phyloP scores from a whole-genome alignment of 1,140 invertebrate genomes.

The Lepidurus packardi region DNA sequence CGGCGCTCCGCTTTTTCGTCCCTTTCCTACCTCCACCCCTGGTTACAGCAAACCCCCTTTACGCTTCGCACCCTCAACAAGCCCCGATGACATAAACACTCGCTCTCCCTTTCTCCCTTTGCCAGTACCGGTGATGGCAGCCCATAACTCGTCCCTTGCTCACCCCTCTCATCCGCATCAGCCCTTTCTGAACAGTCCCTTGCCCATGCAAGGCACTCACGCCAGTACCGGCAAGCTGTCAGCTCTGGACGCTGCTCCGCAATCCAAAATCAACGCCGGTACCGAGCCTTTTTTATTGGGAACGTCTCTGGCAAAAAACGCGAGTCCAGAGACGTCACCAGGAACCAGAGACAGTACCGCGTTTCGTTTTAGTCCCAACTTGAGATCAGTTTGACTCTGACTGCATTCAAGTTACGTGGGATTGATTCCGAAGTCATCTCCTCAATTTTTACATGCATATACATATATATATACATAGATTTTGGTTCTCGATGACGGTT shows the following conservation, averaged over 20 bases:
- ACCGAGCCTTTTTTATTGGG: constrained; percentile 17
- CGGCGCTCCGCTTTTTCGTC: neutral
- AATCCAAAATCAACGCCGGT: neutral
- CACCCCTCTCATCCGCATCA: constrained; percentile 15
- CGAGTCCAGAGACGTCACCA: constrained; percentile 32
- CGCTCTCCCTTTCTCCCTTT: neutral
- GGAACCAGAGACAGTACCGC: constrained; percentile 4
- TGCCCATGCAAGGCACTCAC: constrained; percentile 25
- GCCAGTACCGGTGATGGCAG: neutral
- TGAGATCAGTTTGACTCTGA: constrained; percentile 33
- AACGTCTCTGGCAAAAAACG: constrained; percentile 30
- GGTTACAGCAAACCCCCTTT: constrained; percentile 1
- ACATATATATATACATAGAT: constrained; percentile 8
- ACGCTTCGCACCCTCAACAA: neutral
- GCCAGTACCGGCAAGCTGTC: constrained; percentile 21
- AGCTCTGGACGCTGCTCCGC: constrained; percentile 23
- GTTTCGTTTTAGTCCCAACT: constrained; percentile 33
- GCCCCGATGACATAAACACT: neutral
- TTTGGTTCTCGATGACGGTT: neutral
- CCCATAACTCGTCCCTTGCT: neutral
- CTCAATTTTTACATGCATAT: neutral
- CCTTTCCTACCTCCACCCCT: constrained; percentile 1
- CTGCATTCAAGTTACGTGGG: neutral
- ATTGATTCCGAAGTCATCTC: neutral
- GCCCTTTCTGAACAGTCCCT: constrained; percentile 23